Base-by-base conservation (phyloP, 53 echinoderm and acorn worm genomes). In the Glandiceps talaboti region DNA sequence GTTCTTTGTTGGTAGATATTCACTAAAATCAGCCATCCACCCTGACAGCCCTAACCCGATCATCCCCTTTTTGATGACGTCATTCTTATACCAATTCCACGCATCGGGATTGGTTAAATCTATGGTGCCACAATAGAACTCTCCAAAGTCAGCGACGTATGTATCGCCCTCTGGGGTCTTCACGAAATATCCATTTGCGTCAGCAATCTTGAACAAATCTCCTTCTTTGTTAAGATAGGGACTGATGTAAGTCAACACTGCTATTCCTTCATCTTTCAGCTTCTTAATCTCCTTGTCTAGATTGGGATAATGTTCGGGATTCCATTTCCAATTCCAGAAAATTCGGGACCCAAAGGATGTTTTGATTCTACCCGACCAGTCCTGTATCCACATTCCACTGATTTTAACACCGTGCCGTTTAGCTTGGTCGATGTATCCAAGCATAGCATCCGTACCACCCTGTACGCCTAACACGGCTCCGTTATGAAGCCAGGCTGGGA, bases 21-120 rank as follows among this genome's bases (percentile, higher is more conserved):
- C 97, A 1, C 97, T 93, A 86, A 96, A 93, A 78, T 96, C 97
- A 0, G 97, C 97, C 97, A 96, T 96, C 97, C 97, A 96, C 27
- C 97, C 97, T 27, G 86, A 89, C 33, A 96, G 82, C 0, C 97
- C 97, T n/a, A 96, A 77, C 30, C 93, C 97, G 1, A 96, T 82
- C 86, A 96, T 87, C 74, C 93, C 93, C 79, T 87, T 83, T 80
- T 79, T 88, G 81, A 92, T 92, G 32, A 96, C 88, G 31, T 87
- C 85, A 29, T 85, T 87, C 83, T 96, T 96, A 80, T 91, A 96
- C 97, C 97, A 96, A 33, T 81, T 80, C 0, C 79, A 85, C 0
- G 97, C 97, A 1, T 81, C 86, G 0, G 93, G 97, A 74, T 86
- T 96, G 30, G 97, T 96, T 75, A 96, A 81, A 74, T 96, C 97